A percentile compares a stretch with the other conserved stretches of the same genome.
phyloP scores from a whole-genome alignment of 1,140 invertebrate species.

The Meloidogyne floridensis region DNA sequence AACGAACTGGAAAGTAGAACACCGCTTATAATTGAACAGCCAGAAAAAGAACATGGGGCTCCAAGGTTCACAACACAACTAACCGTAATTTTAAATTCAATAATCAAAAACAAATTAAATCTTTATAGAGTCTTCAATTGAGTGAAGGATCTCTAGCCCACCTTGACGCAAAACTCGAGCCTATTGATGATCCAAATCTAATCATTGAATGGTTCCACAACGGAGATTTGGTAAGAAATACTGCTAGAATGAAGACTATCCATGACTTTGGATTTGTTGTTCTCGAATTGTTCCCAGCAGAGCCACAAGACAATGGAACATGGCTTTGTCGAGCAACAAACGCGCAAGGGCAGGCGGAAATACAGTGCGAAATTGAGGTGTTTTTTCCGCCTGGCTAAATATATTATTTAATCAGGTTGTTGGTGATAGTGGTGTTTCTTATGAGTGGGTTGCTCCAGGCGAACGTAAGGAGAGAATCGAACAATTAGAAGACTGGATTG shows the following conservation, averaged over 20 bases:
- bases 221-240: conserved; percentile 78
- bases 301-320: conserved; percentile 85
- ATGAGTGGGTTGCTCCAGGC: conserved; percentile 87
- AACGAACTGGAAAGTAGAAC: conserved; percentile 80
- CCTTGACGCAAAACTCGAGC: conserved; percentile 84
- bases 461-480: conserved; percentile 78
- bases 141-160: conserved; percentile 87
- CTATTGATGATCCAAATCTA: conserved; percentile 88
- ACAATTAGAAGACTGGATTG: conserved; percentile 61
- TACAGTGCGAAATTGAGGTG: conserved; percentile 83
- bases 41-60: conserved; percentile 75
- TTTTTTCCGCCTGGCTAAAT: conserved; percentile 76
- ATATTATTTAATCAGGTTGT: conserved; percentile 62
- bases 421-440: conserved; percentile 82
- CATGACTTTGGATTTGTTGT: conserved; percentile 96
- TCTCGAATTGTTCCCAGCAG: conserved; percentile 88
- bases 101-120: not conserved
- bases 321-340: conserved; percentile 85
- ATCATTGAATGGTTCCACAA: conserved; percentile 95
- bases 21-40: conserved; percentile 72
- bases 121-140: conserved; percentile 68
- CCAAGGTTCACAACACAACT: conserved; percentile 88
- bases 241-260: conserved; percentile 81
- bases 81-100: conserved; percentile 42
- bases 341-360: conserved; percentile 85